Conservation (phyloP, 2,888 invertebrate genomes). For the Pterostichus madidus region DNA sequence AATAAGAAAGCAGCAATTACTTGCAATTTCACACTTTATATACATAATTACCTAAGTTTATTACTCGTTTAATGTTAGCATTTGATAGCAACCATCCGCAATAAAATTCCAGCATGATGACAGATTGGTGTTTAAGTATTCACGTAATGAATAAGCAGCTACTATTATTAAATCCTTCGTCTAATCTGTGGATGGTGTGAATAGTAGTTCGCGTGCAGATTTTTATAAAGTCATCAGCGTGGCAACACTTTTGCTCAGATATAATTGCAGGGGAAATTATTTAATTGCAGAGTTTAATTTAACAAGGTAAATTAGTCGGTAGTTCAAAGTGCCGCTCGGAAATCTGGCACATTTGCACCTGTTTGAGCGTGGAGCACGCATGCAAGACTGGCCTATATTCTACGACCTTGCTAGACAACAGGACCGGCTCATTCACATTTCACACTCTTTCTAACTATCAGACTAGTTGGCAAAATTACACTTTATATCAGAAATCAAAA, state of each 20-base stretch:
- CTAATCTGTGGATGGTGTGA: constrained; percentile 2
- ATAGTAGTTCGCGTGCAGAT: background rate
- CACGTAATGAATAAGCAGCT: background rate
- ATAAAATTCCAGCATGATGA: background rate
- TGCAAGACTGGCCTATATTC: constrained; percentile 56
- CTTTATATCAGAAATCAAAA: background rate
- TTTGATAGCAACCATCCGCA: background rate
- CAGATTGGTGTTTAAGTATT: background rate
- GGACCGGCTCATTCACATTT: constrained; percentile 1
- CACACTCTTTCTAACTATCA: background rate
- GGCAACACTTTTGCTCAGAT: constrained; percentile 58
- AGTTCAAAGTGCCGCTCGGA: constrained; percentile 61
- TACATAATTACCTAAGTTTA: background rate
- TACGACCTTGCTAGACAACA: constrained; percentile 52
- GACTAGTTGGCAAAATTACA: background rate
- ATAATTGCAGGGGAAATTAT: constrained; percentile 63
- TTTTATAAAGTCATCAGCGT: constrained; percentile 57
- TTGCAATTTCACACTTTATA: no score
- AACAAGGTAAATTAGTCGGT: constrained; percentile 66
- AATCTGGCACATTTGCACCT: constrained; percentile 67
- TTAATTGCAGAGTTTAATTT: constrained; percentile 62
- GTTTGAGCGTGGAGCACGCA: constrained; percentile 37
- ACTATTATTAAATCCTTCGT: background rate
- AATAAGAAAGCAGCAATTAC: background rate
- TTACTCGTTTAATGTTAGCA: background rate